Evolutionary conservation across 1,140 invertebrate species (phyloP), one percentile per base, ranked within the genome.

Genomic region (Tenebrio molitor): DNA sequence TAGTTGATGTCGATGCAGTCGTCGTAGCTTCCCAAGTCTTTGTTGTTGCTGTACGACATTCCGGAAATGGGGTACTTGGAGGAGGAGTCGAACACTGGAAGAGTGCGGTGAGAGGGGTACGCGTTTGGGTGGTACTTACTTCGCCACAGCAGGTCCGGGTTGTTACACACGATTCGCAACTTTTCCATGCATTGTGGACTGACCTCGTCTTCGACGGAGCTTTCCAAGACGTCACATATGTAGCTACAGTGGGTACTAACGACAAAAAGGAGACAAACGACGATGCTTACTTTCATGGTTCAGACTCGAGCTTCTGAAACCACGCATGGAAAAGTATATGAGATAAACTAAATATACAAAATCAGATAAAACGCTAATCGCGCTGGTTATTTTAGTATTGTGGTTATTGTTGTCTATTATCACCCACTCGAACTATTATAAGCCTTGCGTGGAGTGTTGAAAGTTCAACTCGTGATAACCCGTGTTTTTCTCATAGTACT

Each of bases 31-130:
- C 68, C 68, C 5, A 70, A 41, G 39, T 70, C 68, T n/a, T 2
- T 17, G 34, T 58, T 58, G 15, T 15, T 70, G n/a, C 23, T n/a
- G 29, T 58, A 58, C 5, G 44, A 42, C 29, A 70, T 62, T 6
- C 68, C 68, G 8, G 29, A 36, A 1, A 70, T 58, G 25, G 68
- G 44, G 29, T 70, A 70, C 8, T 70, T 58, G 16, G 64, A 66
- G 16, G 64, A 70, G 10, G 68, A 46, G 17, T 70, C 68, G 19
- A 58, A 33, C 68, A 70, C 68, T 70, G 8, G 10, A 41, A 70
- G 36, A 36, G 15, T 15, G 16, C 36, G 6, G 12, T 69, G 10
- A 46, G 17, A 25, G 21, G 12, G 17, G 2, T n/a, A 2, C 6
- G 2, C 16, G 14, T 42, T 23, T 10, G 2, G 6, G 15, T 39